Evolutionary conservation across 2,113 vertebrate genomes (phyloP), one percentile per base, ranked within the genome.

Genomic region (Penelope pileata): DNA sequence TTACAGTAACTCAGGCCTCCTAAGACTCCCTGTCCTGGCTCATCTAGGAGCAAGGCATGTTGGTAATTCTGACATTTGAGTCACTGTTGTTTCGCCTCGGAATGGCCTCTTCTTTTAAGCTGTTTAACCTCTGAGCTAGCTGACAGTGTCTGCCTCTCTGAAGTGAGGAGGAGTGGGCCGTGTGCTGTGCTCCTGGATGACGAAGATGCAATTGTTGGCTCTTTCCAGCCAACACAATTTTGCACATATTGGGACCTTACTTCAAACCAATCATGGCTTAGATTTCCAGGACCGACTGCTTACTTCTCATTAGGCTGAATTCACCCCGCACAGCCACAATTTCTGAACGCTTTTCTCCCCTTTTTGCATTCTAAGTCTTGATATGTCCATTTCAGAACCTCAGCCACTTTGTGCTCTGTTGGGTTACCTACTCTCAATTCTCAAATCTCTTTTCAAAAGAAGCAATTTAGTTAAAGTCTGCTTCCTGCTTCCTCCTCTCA

Each of bases 371-470:
- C 82, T 15, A 43, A 0, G 64, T 83, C 69, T 62, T 47, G 30
- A 40, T 73, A 45, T 36, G 50, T 63, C 62, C 63, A 48, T 90
- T 94, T 87, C 79, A 86, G 13, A 90, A 40, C 72, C 59, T 45
- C 53, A 63, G 40, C 26, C 81, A 68, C 53, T 67, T 70, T 38
- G 16, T 40, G 32, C 47, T 72, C 27, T 18, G 24, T 21, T 10
- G 59, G 59, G 36, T 73, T 88, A 82, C 32, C 40, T 36, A 36
- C 58, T 69, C 58, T 79, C 74, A 82, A 21, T 75, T 82, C 82
- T 87, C 82, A 91, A 82, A 62, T 43, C 75, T 90, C 74, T n/a
- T 88, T 84, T 66, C 82, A 68, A 83, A 93, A 88, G 66, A 83
- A 85, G 48, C 88, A 79, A 91, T 90, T 93, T 90, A 51, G 34